Evolutionary conservation across 2,888 invertebrate species (phyloP), one percentile per base, ranked within the genome.

Genomic region (Aspidapion aeneum): DNA sequence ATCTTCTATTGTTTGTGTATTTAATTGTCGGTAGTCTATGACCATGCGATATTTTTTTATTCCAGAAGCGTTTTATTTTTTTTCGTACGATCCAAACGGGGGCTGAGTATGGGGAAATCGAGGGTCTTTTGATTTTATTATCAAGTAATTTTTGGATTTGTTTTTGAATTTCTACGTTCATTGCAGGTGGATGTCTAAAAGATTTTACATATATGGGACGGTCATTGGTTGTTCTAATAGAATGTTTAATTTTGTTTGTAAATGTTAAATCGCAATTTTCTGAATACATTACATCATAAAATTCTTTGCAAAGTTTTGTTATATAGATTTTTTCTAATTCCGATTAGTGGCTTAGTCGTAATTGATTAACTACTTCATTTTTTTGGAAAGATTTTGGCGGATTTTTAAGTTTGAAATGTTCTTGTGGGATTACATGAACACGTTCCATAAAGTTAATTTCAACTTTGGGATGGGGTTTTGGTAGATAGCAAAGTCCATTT

Each of bases 91-190:
- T 62, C 61, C 61, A 63, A 1, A 68, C 64, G 16, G 64, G 64
- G 12, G 64, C 59, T 49, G 62, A 60, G 48, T 66, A 66, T 1
- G 68, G 66, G 49, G 63, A 67, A 21, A 65, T 65, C 18, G 61
- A 66, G 19, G 67, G 67, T 20, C 65, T 52, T 57, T 61, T 62
- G 16, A 63, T 63, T 57, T 67, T 67, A 55, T 67, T 58, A 18
- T 62, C 55, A 1, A 66, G 21, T n/a, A 67, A n/a, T 59, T 60
- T 65, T 55, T 67, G 52, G 21, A 68, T 68, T 65, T 66, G 66
- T 2, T n/a, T 18, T 56, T 64, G 59, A 19, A 68, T 63, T 67
- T 68, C 66, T 20, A 56, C 18, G 35, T 64, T 54, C 20, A 61
- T 54, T n/a, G n/a, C n/a, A n/a, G n/a, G n/a, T n/a, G n/a, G n/a